Percentiles rank a stretch among this genome's conserved stretches.
phyloP scores from a whole-genome alignment of 2,113 vertebrate species.

The Rhizomys pruinosus region DNA sequence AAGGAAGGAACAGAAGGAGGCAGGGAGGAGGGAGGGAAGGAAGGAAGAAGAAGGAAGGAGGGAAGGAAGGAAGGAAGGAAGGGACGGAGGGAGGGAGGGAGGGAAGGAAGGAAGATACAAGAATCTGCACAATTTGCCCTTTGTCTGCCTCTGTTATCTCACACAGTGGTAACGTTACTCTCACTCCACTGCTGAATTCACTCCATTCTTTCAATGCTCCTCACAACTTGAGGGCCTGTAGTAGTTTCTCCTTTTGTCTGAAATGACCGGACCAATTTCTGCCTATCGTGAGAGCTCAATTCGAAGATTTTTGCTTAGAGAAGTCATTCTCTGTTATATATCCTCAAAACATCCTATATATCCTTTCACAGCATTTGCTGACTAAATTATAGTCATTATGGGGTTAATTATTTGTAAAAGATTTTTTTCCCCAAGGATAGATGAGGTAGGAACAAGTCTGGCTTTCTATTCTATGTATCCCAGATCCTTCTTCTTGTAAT shows the following conservation, averaged over 20 bases:
- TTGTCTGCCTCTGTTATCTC: neutral
- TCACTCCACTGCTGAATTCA: neutral
- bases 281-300: neutral
- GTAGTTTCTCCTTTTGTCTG: neutral
- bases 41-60: no score
- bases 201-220: neutral
- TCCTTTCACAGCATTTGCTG: neutral
- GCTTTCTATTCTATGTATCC: neutral
- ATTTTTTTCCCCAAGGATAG: neutral
- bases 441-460: neutral
- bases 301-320: neutral
- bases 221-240: neutral
- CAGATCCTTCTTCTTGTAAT: neutral
- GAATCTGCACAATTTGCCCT: neutral
- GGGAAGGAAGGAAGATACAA: neutral
- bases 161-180: neutral
- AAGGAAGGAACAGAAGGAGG: no score
- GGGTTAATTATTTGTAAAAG: constrained; percentile 4
- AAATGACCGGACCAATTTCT: neutral
- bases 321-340: neutral
- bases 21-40: no score
- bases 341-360: neutral
- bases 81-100: no score
- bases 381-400: neutral
- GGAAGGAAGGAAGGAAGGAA: no score